These are phyloP conservation scores for Cydia amplana DNA, from an alignment of 1,140 invertebrate species.

Conservation along the genomic window DNA sequence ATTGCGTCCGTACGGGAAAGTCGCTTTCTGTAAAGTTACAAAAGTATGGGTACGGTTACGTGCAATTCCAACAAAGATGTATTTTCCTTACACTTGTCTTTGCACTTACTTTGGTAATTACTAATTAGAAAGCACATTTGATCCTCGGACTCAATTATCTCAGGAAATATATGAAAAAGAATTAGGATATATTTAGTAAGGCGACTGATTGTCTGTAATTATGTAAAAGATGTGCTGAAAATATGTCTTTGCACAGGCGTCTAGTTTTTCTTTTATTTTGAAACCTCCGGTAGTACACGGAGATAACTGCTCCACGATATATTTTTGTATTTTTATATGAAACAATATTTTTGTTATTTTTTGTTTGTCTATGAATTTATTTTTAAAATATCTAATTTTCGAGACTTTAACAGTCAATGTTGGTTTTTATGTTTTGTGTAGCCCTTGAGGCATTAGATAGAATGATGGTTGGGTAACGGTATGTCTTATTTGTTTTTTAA, in stretches of 20 bases:
- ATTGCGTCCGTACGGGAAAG: neutral
- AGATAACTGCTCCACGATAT: neutral
- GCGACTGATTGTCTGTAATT: constrained; percentile 1
- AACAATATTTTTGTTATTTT: neutral
- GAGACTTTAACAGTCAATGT: neutral
- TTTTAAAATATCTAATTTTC: neutral
- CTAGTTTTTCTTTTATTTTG: neutral
- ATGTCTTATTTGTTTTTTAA: too few species aligned
- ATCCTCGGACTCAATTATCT: neutral
- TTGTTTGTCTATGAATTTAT: neutral
- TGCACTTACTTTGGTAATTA: too few species aligned
- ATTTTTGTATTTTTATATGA: constrained; percentile 15
- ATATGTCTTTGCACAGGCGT: neutral
- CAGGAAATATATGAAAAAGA: neutral
- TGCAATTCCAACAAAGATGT: neutral
- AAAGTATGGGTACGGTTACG: neutral
- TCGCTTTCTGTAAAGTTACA: neutral
- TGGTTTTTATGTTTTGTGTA: too few species aligned
- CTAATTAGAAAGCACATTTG: neutral
- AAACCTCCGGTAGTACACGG: neutral
- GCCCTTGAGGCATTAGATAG: too few species aligned
- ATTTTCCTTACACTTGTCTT: too few species aligned
- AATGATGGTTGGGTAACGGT: too few species aligned
- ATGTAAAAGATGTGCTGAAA: neutral
- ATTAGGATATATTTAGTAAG: constrained; percentile 2